Base-by-base conservation (phyloP, 2,888 invertebrate species). In the Hermaeophaga mercurialis region DNA sequence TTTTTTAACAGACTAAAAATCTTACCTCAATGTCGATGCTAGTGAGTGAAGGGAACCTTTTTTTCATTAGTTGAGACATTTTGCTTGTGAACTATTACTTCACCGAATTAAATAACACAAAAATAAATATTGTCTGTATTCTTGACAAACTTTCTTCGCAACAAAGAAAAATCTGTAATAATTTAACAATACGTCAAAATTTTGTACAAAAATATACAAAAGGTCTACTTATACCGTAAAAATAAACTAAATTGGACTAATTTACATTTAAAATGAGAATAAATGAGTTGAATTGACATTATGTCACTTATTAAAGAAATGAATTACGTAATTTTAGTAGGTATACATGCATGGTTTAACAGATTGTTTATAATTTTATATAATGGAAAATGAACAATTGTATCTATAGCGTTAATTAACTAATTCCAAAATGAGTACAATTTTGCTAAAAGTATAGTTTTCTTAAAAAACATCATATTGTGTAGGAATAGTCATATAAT, bases 21-120 rank as follows among this genome's bases (percentile, higher is more conserved):
- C 66, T 70, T 66, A 71, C 71, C 71, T 80, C 80, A 76, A 81
- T 78, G 70, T 80, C 81, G 66, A 82, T 78, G 73, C 81, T 81
- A 64, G 79, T 79, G 61, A 81, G 72, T 56, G 81, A 81, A 54
- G 81, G 80, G 68, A 81, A 81, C 63, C 77, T 76, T 70, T 80
- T 81, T 67, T 80, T 81, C 66, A 81, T 74, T 49, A 70, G 68
- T 61, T 71, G 72, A 49, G 69, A 70, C 71, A 70, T 67, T 54
- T 62, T 24, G 5, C 12, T 38, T 15, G 12, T 7, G 17, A 9
- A n/a, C 22, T 38, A 24, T 49, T n/a, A n/a, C n/a, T n/a, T n/a
- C n/a, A n/a, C n/a, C n/a, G n/a, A n/a, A n/a, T n/a, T n/a, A n/a
- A n/a, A n/a, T n/a, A n/a, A n/a, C n/a, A n/a, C n/a, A n/a, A n/a